Evolutionary conservation across 2,888 invertebrate species (phyloP).

Genomic region (Cephus runcator): DNA sequence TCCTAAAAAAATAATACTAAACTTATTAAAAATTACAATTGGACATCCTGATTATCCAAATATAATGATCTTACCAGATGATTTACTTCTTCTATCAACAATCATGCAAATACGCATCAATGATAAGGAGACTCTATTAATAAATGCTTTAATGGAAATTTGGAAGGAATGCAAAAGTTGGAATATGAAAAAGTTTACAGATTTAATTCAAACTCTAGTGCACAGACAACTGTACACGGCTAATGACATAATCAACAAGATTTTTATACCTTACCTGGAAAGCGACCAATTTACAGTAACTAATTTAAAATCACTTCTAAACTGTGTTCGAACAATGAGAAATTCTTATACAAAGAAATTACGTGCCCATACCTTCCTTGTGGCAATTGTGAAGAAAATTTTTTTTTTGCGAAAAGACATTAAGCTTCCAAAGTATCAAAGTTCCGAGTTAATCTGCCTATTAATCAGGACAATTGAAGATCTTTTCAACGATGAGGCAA

Average conservation of each 20-base stretch:
- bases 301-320: constrained; percentile 34
- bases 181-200: constrained; percentile 38
- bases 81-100: constrained; percentile 41
- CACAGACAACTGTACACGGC: constrained; percentile 24
- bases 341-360: constrained; percentile 19
- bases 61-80: constrained; percentile 41
- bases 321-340: constrained; percentile 28
- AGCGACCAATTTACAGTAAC: constrained; percentile 15
- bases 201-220: constrained; percentile 32
- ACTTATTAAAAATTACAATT: constrained; percentile 47
- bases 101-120: constrained; percentile 42
- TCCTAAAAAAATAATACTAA: constrained; percentile 42
- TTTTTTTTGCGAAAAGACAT: constrained; percentile 30
- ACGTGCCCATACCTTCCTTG: constrained; percentile 23
- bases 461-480: constrained; percentile 33
- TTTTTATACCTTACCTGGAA: constrained; percentile 45
- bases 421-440: constrained; percentile 25
- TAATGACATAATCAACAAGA: constrained; percentile 43
- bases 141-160: constrained; percentile 28
- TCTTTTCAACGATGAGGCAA: constrained; percentile 13
- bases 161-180: constrained; percentile 34
- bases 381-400: constrained; percentile 32
- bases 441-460: constrained; percentile 29
- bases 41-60: constrained; percentile 41
- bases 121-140: constrained; percentile 31